Evolutionary conservation across 1,140 invertebrate species (phyloP).

Genomic region (Anastatus disparis): DNA sequence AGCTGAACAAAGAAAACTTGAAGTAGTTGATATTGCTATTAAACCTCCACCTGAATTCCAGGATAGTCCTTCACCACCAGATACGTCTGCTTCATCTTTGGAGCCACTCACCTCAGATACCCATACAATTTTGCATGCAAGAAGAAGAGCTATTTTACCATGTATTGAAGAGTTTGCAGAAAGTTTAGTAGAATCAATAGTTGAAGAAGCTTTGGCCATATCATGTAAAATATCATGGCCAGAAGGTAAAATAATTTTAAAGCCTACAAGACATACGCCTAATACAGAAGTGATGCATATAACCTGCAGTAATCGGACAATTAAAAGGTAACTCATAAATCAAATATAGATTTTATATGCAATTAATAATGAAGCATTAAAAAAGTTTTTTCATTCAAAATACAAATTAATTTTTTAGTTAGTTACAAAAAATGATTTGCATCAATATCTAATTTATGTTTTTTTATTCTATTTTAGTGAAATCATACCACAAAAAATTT

Average conservation of each 20-base stretch:
- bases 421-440: too few relatives aligned
- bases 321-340: slow-evolving; percentile 23
- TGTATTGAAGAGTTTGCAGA: slow-evolving; percentile 59
- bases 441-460: too few relatives aligned
- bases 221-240: slow-evolving; percentile 64
- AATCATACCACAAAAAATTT: too few relatives aligned
- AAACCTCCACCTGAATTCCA: slow-evolving; percentile 85
- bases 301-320: slow-evolving; percentile 26
- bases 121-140: slow-evolving; percentile 23
- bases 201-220: slow-evolving; percentile 60
- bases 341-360: too few relatives aligned
- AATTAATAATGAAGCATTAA: too few relatives aligned
- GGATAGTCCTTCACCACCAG: slow-evolving; percentile 68
- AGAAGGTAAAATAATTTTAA: slow-evolving; percentile 55
- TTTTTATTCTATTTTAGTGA: too few relatives aligned
- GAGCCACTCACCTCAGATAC: slow-evolving; percentile 50
- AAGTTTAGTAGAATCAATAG: slow-evolving; percentile 54
- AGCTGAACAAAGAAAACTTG: slow-evolving; percentile 42
- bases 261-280: slow-evolving; percentile 35
- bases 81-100: slow-evolving; percentile 56
- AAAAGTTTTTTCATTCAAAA: too few relatives aligned
- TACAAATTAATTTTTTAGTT: too few relatives aligned
- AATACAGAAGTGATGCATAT: slow-evolving; percentile 26
- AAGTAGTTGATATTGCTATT: slow-evolving; percentile 70
- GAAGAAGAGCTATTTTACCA: slow-evolving; percentile 42